These are phyloP conservation scores for Caligus rogercresseyi DNA, from an alignment of 1,140 invertebrate genomes.

Conservation along the genomic window DNA sequence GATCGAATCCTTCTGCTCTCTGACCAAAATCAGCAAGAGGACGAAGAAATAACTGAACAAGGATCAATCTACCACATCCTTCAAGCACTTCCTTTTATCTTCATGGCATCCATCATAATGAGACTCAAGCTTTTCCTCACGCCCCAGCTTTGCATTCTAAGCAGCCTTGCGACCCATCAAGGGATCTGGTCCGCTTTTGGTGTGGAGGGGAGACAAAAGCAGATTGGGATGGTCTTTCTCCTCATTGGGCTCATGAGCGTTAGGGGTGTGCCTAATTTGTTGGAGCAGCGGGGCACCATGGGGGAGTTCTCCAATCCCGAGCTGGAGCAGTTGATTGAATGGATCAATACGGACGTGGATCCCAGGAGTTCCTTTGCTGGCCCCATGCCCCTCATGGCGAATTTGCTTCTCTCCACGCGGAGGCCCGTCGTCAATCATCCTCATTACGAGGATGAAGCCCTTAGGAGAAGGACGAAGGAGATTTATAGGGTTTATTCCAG, in stretches of 20 bases:
- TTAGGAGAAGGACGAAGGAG: conserved; percentile 46
- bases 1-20: neutral
- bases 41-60: too few relatives aligned
- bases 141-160: conserved; percentile 54
- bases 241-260: conserved; percentile 33
- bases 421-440: conserved; percentile 63
- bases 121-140: conserved; percentile 62
- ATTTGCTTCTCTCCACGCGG: conserved; percentile 50
- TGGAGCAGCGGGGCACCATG: conserved; percentile 32
- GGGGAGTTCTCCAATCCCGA: conserved; percentile 40
- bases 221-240: conserved; percentile 29
- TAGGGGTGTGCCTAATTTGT: conserved; percentile 33
- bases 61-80: neutral
- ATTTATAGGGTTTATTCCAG: conserved; percentile 46
- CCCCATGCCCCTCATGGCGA: conserved; percentile 64
- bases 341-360: conserved; percentile 24
- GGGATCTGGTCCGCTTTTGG: conserved; percentile 20
- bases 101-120: conserved; percentile 49
- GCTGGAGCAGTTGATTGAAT: conserved; percentile 49
- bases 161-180: conserved; percentile 36
- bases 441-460: conserved; percentile 53
- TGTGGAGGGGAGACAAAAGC: conserved; percentile 23
- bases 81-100: neutral
- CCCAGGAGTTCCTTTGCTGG: conserved; percentile 43
- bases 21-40: neutral